Percentiles rank a stretch among this genome's conserved stretches.
These are phyloP conservation scores for Hymenochirus boettgeri DNA, from an alignment of 2,113 vertebrate species.

Conservation along the genomic window DNA sequence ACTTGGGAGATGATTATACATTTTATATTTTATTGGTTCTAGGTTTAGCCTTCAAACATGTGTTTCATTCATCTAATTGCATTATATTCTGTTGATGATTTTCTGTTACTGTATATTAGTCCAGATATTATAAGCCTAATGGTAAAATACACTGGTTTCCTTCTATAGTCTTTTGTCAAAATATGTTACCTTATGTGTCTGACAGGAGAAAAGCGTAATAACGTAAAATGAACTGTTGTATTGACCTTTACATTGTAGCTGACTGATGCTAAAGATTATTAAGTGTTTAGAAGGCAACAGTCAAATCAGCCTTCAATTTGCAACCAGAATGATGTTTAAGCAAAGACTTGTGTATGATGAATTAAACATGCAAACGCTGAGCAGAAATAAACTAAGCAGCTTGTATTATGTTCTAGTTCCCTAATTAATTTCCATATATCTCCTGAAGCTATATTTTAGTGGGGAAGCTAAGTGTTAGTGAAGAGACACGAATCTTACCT, in stretches of 20 bases:
- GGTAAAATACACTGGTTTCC: neutral
- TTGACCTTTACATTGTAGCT: constrained; percentile 31
- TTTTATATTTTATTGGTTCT: no score
- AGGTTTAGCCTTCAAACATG: no score
- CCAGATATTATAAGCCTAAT: neutral
- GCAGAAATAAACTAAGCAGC: no score
- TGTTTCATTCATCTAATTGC: no score
- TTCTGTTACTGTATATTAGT: neutral
- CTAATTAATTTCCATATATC: no score
- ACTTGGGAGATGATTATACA: no score
- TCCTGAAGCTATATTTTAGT: neutral
- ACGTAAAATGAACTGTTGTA: constrained; percentile 22
- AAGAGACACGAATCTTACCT: neutral
- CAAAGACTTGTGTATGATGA: no score
- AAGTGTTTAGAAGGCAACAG: constrained; percentile 24
- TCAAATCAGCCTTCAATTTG: constrained; percentile 26
- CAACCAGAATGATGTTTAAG: no score
- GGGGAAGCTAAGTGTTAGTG: no score
- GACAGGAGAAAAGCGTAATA: constrained; percentile 31
- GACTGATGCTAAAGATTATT: constrained; percentile 27
- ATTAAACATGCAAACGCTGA: no score
- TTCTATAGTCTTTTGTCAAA: constrained; percentile 17
- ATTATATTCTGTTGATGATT: neutral
- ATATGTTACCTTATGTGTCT: neutral
- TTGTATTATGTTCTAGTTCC: no score